A percentile compares a stretch with the other conserved stretches of the same genome.
Conservation (phyloP, 2,113 vertebrate species). For the Lethenteron reissneri region DNA sequence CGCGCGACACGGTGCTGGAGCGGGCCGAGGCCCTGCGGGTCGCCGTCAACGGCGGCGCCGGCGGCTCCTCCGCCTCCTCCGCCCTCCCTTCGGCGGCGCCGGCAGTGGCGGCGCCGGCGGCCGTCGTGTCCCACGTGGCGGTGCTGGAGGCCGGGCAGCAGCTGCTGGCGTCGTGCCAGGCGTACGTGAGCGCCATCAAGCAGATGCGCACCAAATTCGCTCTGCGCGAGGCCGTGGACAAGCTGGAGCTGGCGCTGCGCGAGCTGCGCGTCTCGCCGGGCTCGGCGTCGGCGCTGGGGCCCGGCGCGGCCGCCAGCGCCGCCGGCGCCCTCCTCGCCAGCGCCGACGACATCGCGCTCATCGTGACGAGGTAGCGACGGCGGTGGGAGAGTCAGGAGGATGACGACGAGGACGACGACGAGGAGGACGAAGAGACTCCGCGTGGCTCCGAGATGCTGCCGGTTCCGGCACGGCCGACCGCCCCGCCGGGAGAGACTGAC, state of each 20-base stretch:
- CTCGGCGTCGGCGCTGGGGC: conserved; percentile 32
- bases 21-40: conserved; percentile 33
- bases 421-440: no score
- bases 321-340: no score
- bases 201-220: conserved; percentile 96
- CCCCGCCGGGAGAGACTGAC: no score
- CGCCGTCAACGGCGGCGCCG: background rate
- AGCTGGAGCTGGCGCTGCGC: conserved; percentile 82
- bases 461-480: no score
- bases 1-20: conserved; percentile 69
- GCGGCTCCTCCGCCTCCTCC: background rate
- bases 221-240: conserved; percentile 85
- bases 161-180: conserved; percentile 83
- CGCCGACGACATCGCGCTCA: no score
- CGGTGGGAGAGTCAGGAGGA: no score
- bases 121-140: conserved; percentile 55
- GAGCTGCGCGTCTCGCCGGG: conserved; percentile 58
- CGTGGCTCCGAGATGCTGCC: no score
- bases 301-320: conserved; percentile 18
- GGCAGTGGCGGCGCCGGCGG: background rate
- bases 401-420: no score
- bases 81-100: background rate
- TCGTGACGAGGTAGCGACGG: no score
- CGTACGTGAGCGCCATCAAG: conserved; percentile 91
- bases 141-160: conserved; percentile 67